phyloP scores from a whole-genome alignment of 2,888 invertebrate genomes.

The Congeria kusceri region DNA sequence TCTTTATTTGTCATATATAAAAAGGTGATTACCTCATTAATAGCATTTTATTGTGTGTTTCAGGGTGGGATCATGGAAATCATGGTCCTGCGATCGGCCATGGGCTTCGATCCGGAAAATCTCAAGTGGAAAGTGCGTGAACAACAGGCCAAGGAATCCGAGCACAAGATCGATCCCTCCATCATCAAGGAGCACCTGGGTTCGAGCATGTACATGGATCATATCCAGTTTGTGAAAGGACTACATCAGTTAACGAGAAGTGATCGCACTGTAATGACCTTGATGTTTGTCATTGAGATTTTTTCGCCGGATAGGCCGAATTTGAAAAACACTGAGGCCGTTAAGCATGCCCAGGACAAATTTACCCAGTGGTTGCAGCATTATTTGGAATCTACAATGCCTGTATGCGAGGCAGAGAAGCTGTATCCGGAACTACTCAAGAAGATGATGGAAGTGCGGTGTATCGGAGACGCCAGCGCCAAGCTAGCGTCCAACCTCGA shows the following conservation, averaged over 20 bases:
- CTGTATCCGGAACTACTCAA: conserved; percentile 85
- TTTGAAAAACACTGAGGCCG: conserved; percentile 78
- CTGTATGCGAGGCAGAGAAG: conserved; percentile 92
- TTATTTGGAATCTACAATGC: conserved; percentile 90
- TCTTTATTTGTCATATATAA: too few relatives aligned
- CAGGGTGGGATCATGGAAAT: conserved; percentile 86
- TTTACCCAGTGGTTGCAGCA: conserved; percentile 94
- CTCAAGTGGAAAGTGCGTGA: conserved; percentile 72
- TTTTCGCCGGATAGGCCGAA: conserved; percentile 85
- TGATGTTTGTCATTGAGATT: conserved; percentile 85
- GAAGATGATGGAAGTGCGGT: conserved; percentile 85
- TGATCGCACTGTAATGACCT: conserved; percentile 84
- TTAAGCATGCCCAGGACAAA: conserved; percentile 84
- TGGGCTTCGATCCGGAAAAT: conserved; percentile 83
- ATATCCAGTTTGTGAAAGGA: conserved; percentile 84
- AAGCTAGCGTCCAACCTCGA: conserved; percentile 76
- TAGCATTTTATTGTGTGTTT: conserved; percentile 6
- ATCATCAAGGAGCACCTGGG: conserved; percentile 74
- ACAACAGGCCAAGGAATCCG: conserved; percentile 40
- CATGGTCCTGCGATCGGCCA: conserved; percentile 85
- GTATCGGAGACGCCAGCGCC: conserved; percentile 80
- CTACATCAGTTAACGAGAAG: conserved; percentile 84
- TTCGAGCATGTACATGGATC: conserved; percentile 83
- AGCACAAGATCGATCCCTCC: conserved; percentile 67
- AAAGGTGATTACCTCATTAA: too few relatives aligned